A percentile compares a stretch with the other conserved stretches of the same genome.
Evolutionary conservation across 2,888 invertebrate genomes (phyloP).

Genomic region (Cephus runcator): DNA sequence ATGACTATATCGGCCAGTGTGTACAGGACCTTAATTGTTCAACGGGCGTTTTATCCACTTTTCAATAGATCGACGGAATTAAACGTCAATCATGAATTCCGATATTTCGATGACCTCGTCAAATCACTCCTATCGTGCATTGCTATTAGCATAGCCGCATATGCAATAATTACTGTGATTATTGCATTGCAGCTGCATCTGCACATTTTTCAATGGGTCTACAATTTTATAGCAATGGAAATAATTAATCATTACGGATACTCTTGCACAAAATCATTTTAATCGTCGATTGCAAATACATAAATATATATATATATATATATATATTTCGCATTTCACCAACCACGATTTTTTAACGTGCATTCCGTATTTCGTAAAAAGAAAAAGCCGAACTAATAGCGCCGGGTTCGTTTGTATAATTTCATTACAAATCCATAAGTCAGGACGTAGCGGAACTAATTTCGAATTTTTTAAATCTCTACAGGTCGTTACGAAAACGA

Average conservation of each 20-base stretch:
- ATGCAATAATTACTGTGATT: no score
- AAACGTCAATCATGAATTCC: no score
- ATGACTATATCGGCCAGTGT: slow-evolving; percentile 23
- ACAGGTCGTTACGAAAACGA: not conserved
- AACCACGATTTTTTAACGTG: not conserved
- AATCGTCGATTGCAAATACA: no score
- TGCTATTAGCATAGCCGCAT: no score
- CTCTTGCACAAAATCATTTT: no score
- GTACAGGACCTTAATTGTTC: slow-evolving; percentile 30
- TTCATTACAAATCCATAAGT: not conserved
- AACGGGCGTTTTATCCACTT: slow-evolving; percentile 15
- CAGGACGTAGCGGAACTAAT: not conserved
- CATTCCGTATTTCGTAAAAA: not conserved
- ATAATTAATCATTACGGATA: no score
- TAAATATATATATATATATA: not conserved
- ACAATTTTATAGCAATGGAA: no score
- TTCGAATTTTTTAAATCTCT: not conserved
- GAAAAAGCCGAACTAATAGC: not conserved
- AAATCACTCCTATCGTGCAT: no score
- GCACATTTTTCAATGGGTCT: no score
- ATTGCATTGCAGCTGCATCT: no score
- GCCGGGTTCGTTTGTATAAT: not conserved
- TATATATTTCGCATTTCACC: not conserved
- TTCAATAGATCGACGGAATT: no score
- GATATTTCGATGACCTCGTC: no score